A percentile compares a stretch with the other conserved stretches of the same genome.
These are phyloP conservation scores for Eulemur albifrons DNA, from an alignment of 2,797 vertebrate species.

Conservation along the genomic window DNA sequence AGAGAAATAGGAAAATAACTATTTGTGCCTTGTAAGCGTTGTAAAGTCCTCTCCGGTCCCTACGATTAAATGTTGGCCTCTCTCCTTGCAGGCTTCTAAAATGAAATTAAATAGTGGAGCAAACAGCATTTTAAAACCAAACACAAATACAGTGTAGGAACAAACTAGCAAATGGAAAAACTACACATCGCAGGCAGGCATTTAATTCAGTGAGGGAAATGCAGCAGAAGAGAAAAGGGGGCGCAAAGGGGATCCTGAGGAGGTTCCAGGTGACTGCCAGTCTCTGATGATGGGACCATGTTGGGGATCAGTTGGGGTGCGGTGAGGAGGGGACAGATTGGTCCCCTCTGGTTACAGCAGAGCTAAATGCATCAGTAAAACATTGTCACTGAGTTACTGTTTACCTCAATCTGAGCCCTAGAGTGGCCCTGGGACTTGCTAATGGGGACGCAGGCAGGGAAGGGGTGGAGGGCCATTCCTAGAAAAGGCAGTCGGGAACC, in stretches of 20 bases:
- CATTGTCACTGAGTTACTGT: neutral
- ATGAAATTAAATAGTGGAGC: slow-evolving; percentile 51
- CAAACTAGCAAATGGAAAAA: neutral
- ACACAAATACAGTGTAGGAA: neutral
- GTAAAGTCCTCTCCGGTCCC: slow-evolving; percentile 9
- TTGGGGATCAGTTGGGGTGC: neutral
- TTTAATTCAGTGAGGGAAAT: neutral
- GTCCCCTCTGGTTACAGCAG: neutral
- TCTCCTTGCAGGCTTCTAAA: slow-evolving; percentile 51
- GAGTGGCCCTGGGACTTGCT: neutral
- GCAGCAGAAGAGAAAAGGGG: neutral
- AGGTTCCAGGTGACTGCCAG: neutral
- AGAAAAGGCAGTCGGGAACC: neutral
- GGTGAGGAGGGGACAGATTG: neutral
- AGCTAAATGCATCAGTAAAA: neutral
- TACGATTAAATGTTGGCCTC: neutral
- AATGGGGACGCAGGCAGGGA: neutral
- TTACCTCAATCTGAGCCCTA: neutral
- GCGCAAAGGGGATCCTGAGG: neutral
- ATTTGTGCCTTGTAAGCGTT: slow-evolving; percentile 49
- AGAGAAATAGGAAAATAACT: slow-evolving; percentile 44
- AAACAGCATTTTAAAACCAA: slow-evolving; percentile 42
- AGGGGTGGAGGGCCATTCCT: neutral
- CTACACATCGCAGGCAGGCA: neutral
- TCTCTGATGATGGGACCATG: neutral